Evolutionary conservation across 2,797 vertebrate species (phyloP).

Genomic region (Leucoraja ocellata): DNA sequence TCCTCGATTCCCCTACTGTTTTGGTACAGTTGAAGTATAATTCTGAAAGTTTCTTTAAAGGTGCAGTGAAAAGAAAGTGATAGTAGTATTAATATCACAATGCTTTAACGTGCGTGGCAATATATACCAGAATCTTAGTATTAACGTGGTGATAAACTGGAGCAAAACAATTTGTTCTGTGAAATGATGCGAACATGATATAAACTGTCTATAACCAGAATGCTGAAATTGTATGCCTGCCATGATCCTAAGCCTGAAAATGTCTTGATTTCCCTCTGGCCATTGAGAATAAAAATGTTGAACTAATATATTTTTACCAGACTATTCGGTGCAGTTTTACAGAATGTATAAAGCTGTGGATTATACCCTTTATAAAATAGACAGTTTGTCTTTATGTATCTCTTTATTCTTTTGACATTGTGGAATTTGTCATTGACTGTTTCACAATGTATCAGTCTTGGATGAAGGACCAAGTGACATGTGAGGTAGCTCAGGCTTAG

Average conservation of each 20-base stretch:
- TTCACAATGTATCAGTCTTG: slow-evolving; percentile 33
- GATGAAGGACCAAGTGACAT: slow-evolving; percentile 31
- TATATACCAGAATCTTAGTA: background rate
- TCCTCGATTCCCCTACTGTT: too few species aligned
- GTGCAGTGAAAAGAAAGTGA: too few species aligned
- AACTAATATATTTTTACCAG: background rate
- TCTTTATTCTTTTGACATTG: slow-evolving; percentile 37
- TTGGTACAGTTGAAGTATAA: background rate
- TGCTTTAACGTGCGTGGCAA: background rate
- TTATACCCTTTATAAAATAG: slow-evolving; percentile 31
- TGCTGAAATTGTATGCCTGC: background rate
- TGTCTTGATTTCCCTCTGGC: background rate
- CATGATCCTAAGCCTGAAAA: slow-evolving; percentile 21
- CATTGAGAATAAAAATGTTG: slow-evolving; percentile 1
- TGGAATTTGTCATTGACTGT: slow-evolving; percentile 33
- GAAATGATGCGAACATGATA: background rate
- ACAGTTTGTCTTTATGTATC: slow-evolving; percentile 35
- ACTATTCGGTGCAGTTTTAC: background rate
- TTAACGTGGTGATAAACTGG: background rate
- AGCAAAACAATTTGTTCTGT: background rate
- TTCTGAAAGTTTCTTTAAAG: background rate
- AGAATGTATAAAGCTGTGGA: background rate
- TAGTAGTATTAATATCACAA: background rate
- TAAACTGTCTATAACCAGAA: background rate
- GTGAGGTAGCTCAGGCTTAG: slow-evolving; percentile 37